A percentile compares a stretch with the other conserved stretches of the same genome.
phyloP scores from a whole-genome alignment of 1,140 invertebrate species.

The Formica exsecta region DNA sequence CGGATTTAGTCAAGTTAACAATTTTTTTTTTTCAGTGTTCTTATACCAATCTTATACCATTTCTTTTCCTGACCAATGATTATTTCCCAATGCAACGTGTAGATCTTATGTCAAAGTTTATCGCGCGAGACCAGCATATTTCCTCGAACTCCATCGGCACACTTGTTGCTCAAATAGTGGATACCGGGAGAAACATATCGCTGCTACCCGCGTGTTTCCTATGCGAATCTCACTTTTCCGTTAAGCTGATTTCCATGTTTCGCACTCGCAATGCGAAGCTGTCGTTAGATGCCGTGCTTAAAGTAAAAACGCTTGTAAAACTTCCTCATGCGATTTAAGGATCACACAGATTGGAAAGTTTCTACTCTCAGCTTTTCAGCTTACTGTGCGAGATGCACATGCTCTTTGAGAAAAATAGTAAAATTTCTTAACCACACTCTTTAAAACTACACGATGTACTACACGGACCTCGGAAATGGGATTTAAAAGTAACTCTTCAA shows the following conservation, averaged over 20 bases:
- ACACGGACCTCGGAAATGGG: not conserved
- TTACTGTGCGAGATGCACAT: not conserved
- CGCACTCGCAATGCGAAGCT: conserved; percentile 12
- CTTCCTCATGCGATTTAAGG: conserved; percentile 27
- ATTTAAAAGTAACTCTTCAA: conserved; percentile 24
- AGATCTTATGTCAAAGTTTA: conserved; percentile 47
- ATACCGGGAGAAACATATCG: conserved; percentile 7
- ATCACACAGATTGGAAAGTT: conserved; percentile 20
- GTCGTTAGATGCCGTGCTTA: too few species aligned
- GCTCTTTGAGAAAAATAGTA: conserved; percentile 27
- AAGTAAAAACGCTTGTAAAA: not conserved
- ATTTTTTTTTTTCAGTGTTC: too few species aligned
- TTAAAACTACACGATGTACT: not conserved
- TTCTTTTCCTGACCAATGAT: not conserved
- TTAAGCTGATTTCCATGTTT: conserved; percentile 24
- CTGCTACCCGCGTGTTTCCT: conserved; percentile 13
- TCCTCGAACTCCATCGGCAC: conserved; percentile 21
- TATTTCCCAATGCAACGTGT: not conserved
- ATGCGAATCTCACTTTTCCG: conserved; percentile 20
- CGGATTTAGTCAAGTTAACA: too few species aligned
- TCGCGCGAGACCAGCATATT: conserved; percentile 36
- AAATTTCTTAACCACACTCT: conserved; percentile 37
- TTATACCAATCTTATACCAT: not conserved
- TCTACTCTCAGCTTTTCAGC: not conserved
- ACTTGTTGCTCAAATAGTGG: conserved; percentile 59